phyloP scores from a whole-genome alignment of 2,888 invertebrate genomes.

The Polia nebulosa region DNA sequence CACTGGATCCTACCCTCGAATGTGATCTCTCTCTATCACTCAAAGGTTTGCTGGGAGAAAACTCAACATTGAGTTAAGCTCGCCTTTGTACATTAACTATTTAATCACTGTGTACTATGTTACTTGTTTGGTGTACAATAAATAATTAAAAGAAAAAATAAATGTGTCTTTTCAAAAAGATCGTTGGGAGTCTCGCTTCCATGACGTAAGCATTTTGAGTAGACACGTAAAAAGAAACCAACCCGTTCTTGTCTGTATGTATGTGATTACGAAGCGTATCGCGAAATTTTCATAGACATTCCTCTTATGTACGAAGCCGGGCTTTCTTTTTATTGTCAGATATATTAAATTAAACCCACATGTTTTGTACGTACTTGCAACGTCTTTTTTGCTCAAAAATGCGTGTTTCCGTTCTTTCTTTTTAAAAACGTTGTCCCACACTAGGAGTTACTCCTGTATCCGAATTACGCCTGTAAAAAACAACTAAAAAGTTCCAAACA shows the following conservation, averaged over 20 bases:
- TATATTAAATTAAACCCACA: conserved; percentile 13
- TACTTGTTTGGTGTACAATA: too few relatives aligned
- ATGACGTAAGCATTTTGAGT: not conserved
- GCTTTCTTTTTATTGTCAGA: conserved; percentile 13
- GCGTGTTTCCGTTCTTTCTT: too few relatives aligned
- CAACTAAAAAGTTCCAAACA: too few relatives aligned
- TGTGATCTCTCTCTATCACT: too few relatives aligned
- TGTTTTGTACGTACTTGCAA: not conserved
- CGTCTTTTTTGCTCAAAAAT: not conserved
- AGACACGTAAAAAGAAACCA: conserved; percentile 13
- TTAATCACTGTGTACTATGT: too few relatives aligned
- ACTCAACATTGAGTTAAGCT: too few relatives aligned
- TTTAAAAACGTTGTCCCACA: too few relatives aligned
- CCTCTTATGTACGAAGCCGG: not conserved
- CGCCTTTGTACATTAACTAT: too few relatives aligned
- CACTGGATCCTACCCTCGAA: too few relatives aligned
- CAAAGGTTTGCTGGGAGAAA: too few relatives aligned
- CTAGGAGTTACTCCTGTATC: too few relatives aligned
- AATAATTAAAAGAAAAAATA: not conserved
- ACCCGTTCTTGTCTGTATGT: not conserved
- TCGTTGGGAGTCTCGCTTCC: not conserved
- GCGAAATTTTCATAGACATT: conserved; percentile 21
- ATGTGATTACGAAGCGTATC: conserved; percentile 21
- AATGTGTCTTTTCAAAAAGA: not conserved
- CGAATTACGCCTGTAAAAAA: too few relatives aligned